A percentile compares a stretch with the other conserved stretches of the same genome.
Evolutionary conservation across 1,140 invertebrate genomes (phyloP).

Genomic region (Diabrotica undecimpunctata): DNA sequence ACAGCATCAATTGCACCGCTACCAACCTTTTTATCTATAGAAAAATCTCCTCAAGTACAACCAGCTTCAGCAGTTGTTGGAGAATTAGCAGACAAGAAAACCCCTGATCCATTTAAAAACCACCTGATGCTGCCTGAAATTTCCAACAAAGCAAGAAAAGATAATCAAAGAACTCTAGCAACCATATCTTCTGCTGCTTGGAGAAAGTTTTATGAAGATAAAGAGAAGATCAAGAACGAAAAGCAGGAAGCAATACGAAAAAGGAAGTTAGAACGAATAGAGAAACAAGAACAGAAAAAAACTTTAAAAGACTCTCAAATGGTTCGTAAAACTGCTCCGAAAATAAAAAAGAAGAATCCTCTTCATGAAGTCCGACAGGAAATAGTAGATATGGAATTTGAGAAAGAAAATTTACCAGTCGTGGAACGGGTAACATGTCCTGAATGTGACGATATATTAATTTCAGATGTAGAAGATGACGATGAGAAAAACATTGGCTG

Average conservation of each 20-base stretch:
- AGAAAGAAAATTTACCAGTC: too few relatives aligned
- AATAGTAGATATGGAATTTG: slow-evolving; percentile 1
- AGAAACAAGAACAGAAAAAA: too few relatives aligned
- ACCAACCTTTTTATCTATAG: not conserved
- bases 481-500: slow-evolving; percentile 17
- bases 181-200: slow-evolving; percentile 3
- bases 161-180: too few relatives aligned
- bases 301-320: not conserved
- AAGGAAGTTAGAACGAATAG: too few relatives aligned
- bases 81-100: too few relatives aligned
- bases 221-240: not conserved
- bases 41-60: not conserved
- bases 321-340: slow-evolving; percentile 7
- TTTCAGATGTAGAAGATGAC: slow-evolving; percentile 8
- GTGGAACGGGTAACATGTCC: slow-evolving; percentile 8
- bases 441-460: slow-evolving; percentile 5
- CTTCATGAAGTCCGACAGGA: not conserved
- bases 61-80: too few relatives aligned
- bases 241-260: not conserved
- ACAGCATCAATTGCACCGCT: too few relatives aligned
- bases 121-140: too few relatives aligned
- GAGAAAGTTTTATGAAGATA: not conserved
- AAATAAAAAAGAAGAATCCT: slow-evolving; percentile 5
- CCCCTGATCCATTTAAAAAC: too few relatives aligned
- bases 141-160: too few relatives aligned